Percentiles rank a stretch among this genome's conserved stretches.
Evolutionary conservation across 2,113 vertebrate species (phyloP).

Genomic region (Butorides virescens): DNA sequence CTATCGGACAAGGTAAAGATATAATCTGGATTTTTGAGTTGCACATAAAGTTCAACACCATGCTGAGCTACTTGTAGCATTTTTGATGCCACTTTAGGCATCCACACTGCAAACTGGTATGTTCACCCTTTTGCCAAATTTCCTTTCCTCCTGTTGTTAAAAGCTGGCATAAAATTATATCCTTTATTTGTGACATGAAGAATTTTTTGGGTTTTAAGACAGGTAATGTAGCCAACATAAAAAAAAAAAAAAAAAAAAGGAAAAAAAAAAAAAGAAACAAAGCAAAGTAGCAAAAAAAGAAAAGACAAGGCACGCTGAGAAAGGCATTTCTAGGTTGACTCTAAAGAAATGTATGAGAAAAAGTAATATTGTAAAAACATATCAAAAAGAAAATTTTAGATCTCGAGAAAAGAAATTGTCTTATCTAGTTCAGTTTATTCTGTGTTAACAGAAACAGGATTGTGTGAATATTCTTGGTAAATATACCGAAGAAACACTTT

Average conservation of each 20-base stretch:
- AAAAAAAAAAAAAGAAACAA: neutral
- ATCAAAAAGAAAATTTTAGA: neutral
- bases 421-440: neutral
- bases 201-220: neutral
- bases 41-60: neutral
- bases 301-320: neutral
- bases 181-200: neutral
- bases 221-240: neutral
- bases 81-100: fast-evolving
- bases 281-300: neutral
- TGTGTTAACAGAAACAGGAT: neutral
- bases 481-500: neutral
- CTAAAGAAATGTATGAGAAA: neutral
- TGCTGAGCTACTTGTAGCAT: neutral
- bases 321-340: neutral
- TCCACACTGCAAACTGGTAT: neutral
- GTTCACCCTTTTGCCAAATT: neutral
- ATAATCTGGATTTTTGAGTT: neutral
- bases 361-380: neutral
- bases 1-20: fast-evolving
- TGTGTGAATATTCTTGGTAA: neutral
- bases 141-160: neutral
- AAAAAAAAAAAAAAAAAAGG: neutral
- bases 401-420: neutral
- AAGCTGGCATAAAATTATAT: neutral